phyloP scores from a whole-genome alignment of 2,888 invertebrate species.

The Ptychoptera albimana region DNA sequence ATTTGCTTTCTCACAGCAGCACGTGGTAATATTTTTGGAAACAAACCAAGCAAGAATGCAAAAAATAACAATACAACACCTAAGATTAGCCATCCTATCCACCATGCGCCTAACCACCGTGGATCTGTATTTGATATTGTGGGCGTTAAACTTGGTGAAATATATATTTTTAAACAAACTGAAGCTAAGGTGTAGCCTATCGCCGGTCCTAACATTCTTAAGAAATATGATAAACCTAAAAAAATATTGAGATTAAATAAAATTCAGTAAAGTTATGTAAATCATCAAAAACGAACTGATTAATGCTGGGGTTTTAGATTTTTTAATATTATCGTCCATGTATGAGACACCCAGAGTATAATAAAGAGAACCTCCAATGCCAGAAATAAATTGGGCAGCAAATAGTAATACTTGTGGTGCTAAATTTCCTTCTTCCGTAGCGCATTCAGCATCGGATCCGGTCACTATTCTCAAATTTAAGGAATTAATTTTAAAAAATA shows the following conservation, averaged over 20 bases:
- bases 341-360: conserved; percentile 54
- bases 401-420: conserved; percentile 47
- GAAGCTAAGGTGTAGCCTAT: conserved; percentile 50
- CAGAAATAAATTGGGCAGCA: conserved; percentile 51
- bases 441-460: conserved; percentile 27
- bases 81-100: conserved; percentile 56
- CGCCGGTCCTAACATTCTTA: conserved; percentile 52
- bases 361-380: conserved; percentile 51
- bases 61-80: conserved; percentile 40
- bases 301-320: conserved; percentile 52
- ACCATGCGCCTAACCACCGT: conserved; percentile 73
- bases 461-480: too few species aligned
- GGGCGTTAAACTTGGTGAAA: conserved; percentile 45
- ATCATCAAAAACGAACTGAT: conserved; percentile 36
- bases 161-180: conserved; percentile 46
- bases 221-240: conserved; percentile 46
- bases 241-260: too few species aligned
- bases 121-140: conserved; percentile 50
- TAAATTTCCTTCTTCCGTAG: conserved; percentile 37
- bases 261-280: too few species aligned
- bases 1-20: conserved; percentile 35
- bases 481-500: too few species aligned
- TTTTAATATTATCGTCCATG: conserved; percentile 62
- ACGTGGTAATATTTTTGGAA: conserved; percentile 51
- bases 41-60: conserved; percentile 44